Conservation (phyloP, 2,797 vertebrate genomes). For the Alauda arvensis region DNA sequence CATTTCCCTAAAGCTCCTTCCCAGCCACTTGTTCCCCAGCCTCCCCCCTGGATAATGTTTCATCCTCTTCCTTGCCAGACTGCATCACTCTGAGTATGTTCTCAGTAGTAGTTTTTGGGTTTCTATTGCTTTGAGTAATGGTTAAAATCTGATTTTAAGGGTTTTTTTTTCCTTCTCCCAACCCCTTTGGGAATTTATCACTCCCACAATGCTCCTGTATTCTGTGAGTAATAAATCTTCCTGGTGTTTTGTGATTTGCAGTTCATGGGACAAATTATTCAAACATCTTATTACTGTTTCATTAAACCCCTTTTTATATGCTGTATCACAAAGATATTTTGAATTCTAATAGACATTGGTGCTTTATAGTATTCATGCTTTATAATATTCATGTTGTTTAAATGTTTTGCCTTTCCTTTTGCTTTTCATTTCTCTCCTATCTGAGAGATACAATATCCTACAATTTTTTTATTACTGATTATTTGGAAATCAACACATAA, state of each 20-base stretch:
- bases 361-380: not conserved
- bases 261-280: conserved; percentile 31
- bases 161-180: not conserved
- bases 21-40: not conserved
- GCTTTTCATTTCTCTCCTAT: not conserved
- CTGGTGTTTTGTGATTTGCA: conserved; percentile 5
- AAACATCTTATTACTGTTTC: conserved; percentile 1
- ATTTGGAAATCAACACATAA: not conserved
- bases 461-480: not conserved
- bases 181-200: not conserved
- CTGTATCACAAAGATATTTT: conserved; percentile 3
- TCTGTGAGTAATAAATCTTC: not conserved
- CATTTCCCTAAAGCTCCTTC: not conserved
- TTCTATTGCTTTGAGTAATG: not conserved
- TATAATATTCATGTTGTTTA: not conserved
- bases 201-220: not conserved
- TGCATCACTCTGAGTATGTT: not conserved
- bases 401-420: not conserved
- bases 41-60: not conserved
- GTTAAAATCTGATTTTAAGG: not conserved
- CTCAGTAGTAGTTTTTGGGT: not conserved
- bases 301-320: conserved; percentile 45
- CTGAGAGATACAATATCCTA: not conserved
- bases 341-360: not conserved
- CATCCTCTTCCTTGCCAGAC: not conserved